Evolutionary conservation across 2,797 vertebrate species (phyloP).

Genomic region (Cephalopachus bancanus): DNA sequence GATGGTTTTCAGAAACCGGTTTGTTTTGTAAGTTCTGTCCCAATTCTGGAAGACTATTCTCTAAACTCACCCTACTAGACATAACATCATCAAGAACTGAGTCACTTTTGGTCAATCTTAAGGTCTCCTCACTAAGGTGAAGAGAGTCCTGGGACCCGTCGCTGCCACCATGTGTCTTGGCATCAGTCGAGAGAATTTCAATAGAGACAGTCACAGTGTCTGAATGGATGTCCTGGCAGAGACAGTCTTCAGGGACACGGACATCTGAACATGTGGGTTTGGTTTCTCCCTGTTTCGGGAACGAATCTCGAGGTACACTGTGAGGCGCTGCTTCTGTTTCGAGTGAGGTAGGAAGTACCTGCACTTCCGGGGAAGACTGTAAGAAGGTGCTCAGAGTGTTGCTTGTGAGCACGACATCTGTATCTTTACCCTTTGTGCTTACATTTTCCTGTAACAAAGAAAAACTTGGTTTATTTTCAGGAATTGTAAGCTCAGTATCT

Average conservation of each 20-base stretch:
- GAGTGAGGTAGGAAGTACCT: constrained; percentile 90
- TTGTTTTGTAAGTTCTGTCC: constrained; percentile 58
- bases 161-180: constrained; percentile 89
- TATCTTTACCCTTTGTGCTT: constrained; percentile 85
- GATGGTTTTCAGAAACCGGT: constrained; percentile 60
- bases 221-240: constrained; percentile 80
- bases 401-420: constrained; percentile 83
- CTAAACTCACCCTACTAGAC: neutral
- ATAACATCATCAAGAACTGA: neutral
- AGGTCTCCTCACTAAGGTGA: constrained; percentile 69
- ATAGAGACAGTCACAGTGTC: constrained; percentile 85
- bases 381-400: constrained; percentile 70
- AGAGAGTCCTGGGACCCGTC: neutral
- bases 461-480: constrained; percentile 73
- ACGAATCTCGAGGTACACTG: constrained; percentile 81
- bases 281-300: constrained; percentile 86
- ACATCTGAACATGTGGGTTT: constrained; percentile 84
- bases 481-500: constrained; percentile 86
- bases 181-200: constrained; percentile 88
- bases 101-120: constrained; percentile 47
- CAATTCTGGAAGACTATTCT: constrained; percentile 50
- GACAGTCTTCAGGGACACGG: constrained; percentile 80
- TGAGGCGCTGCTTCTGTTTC: constrained; percentile 84
- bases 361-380: constrained; percentile 85
- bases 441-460: constrained; percentile 85